A percentile compares a stretch with the other conserved stretches of the same genome.
phyloP scores from a whole-genome alignment of 2,797 vertebrate genomes.

The Eremophila alpestris region DNA sequence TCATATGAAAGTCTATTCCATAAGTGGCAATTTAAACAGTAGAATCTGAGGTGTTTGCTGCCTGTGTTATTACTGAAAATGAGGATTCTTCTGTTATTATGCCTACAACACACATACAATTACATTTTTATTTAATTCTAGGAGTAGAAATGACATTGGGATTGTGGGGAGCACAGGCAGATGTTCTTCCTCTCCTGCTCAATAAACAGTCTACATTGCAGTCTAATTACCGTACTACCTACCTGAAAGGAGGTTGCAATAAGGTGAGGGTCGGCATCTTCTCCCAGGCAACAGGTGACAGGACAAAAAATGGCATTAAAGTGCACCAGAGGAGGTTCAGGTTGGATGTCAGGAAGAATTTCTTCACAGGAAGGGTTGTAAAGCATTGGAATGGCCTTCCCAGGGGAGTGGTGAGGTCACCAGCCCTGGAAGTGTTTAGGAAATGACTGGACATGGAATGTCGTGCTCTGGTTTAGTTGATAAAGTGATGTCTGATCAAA shows the following conservation, averaged over 20 bases:
- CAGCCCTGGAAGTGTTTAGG: not conserved
- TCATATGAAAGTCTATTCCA: not conserved
- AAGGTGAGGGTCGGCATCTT: accelerated
- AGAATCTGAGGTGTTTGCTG: not conserved
- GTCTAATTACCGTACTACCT: not conserved
- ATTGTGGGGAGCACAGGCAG: not conserved
- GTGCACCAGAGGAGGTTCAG: too few relatives aligned
- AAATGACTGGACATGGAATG: not conserved
- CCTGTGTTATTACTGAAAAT: not conserved
- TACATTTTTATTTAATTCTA: not conserved
- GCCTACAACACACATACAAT: not conserved
- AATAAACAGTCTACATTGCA: not conserved
- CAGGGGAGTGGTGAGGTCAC: not conserved
- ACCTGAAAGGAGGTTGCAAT: not conserved
- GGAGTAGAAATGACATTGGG: not conserved
- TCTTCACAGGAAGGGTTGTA: not conserved
- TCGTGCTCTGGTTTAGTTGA: not conserved
- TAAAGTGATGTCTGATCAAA: not conserved
- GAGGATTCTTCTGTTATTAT: not conserved
- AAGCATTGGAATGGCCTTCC: not conserved
- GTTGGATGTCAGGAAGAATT: too few relatives aligned
- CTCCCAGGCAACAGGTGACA: too few relatives aligned
- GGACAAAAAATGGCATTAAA: too few relatives aligned
- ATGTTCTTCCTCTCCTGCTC: not conserved
- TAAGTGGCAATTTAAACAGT: not conserved